phyloP scores from a whole-genome alignment of 1,140 invertebrate genomes.

The Chironomus striatipennis region DNA sequence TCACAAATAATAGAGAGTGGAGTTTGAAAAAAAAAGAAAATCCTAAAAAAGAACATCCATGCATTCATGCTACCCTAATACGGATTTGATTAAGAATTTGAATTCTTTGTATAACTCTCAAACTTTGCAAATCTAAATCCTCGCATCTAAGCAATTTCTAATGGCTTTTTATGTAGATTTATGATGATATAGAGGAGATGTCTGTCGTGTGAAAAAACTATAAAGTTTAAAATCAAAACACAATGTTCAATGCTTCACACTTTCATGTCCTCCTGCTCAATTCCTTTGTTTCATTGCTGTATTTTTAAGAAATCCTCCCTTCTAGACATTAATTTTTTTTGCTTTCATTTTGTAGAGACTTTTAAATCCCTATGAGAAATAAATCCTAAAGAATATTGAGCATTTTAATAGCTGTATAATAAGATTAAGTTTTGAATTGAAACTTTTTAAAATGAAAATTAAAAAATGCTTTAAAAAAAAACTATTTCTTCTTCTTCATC shows the following conservation, averaged over 20 bases:
- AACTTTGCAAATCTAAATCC: slow-evolving; percentile 13
- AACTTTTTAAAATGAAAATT: too few relatives aligned
- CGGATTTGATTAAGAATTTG: slow-evolving; percentile 14
- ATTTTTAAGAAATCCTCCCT: not conserved
- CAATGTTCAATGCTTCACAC: not conserved
- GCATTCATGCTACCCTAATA: not conserved
- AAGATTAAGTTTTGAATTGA: too few relatives aligned
- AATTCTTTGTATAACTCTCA: slow-evolving; percentile 9
- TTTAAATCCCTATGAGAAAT: too few relatives aligned
- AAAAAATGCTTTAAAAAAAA: too few relatives aligned
- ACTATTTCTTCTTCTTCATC: too few relatives aligned
- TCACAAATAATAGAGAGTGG: not conserved
- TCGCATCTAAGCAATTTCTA: slow-evolving; percentile 8
- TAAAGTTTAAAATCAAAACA: not conserved
- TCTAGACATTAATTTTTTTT: too few relatives aligned
- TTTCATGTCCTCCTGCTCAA: not conserved
- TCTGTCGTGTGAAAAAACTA: not conserved
- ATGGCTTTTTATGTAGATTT: slow-evolving; percentile 13
- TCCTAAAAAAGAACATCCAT: not conserved
- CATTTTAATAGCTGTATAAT: too few relatives aligned
- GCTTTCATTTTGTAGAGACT: too few relatives aligned
- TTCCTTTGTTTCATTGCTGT: not conserved
- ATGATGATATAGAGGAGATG: not conserved
- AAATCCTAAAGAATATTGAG: too few relatives aligned
- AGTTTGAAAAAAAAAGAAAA: not conserved